Percentiles rank a stretch among this genome's conserved stretches.
These are phyloP conservation scores for Calliphora vomitoria DNA, from an alignment of 2,888 invertebrate species.

Conservation along the genomic window DNA sequence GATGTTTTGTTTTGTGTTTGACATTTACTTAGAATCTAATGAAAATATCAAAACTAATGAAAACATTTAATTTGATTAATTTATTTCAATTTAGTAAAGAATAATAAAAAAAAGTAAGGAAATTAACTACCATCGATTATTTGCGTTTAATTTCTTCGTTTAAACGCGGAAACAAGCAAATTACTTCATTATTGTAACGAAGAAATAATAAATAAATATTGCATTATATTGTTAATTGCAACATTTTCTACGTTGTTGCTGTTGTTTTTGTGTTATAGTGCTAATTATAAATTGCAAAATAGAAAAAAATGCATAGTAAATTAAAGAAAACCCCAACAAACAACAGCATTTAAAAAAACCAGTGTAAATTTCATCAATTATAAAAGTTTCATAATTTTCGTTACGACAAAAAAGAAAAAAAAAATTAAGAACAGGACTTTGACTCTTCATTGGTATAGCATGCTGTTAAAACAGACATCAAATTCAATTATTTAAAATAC, in stretches of 20 bases:
- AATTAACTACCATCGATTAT: neutral
- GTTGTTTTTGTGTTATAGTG: conserved; percentile 46
- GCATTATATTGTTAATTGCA: conserved; percentile 64
- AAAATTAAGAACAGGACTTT: conserved; percentile 37
- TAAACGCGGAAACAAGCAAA: conserved; percentile 49
- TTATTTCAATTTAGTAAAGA: neutral
- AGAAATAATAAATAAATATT: conserved; percentile 19
- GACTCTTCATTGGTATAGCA: conserved; percentile 11
- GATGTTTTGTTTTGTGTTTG: conserved; percentile 54
- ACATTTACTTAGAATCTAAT: conserved; percentile 44
- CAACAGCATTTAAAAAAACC: conserved; percentile 11
- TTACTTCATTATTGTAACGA: conserved; percentile 37
- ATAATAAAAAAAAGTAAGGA: neutral
- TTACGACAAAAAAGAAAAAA: neutral
- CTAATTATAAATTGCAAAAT: conserved; percentile 56
- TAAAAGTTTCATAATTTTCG: conserved; percentile 51
- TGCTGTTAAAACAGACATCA: conserved; percentile 4
- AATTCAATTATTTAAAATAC: conserved; percentile 28
- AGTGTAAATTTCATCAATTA: conserved; percentile 17
- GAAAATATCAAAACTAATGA: neutral
- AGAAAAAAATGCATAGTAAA: conserved; percentile 21
- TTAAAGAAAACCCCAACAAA: conserved; percentile 2
- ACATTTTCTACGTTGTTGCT: conserved; percentile 46
- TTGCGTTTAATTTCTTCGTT: neutral
- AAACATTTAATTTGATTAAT: neutral